Conservation (phyloP, 2,797 vertebrate genomes). For the Heliangelus exortis region DNA sequence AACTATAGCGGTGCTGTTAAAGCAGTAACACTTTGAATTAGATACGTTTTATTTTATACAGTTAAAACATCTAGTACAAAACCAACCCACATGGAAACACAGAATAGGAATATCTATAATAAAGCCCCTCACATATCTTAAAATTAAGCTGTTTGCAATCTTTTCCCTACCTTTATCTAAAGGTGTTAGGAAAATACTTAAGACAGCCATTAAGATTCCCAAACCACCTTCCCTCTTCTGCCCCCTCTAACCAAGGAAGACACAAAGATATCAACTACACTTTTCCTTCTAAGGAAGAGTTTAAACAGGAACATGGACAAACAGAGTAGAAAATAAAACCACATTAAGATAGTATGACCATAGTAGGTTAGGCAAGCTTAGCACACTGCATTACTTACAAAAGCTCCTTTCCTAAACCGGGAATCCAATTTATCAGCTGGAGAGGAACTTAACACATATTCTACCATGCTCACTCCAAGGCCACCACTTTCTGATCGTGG, state of each 20-base stretch:
- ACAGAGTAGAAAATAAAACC: not conserved
- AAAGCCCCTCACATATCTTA: not conserved
- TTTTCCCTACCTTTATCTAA: not conserved
- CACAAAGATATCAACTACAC: not conserved
- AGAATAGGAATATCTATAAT: conserved; percentile 6
- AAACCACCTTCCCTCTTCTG: conserved; percentile 26
- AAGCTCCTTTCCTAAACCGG: conserved; percentile 96
- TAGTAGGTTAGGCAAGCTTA: not conserved
- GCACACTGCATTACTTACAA: conserved; percentile 84
- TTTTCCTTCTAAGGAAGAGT: conserved; percentile 3
- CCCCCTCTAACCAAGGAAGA: conserved; percentile 26
- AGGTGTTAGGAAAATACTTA: not conserved
- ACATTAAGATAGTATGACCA: not conserved
- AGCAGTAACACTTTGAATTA: conserved; percentile 60
- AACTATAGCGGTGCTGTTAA: conserved; percentile 74
- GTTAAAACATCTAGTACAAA: conserved; percentile 16
- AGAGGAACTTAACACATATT: conserved; percentile 98
- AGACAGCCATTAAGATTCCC: conserved; percentile 19
- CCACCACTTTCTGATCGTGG: conserved; percentile 98
- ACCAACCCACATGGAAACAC: not conserved
- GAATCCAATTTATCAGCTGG: conserved; percentile 98
- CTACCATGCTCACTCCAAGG: conserved; percentile 99
- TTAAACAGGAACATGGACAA: not conserved
- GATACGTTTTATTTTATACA: conserved; percentile 17
- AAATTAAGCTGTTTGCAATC: not conserved